These are phyloP conservation scores for Scrobipalpa atriplicella DNA, from an alignment of 2,888 invertebrate species.

Conservation along the genomic window DNA sequence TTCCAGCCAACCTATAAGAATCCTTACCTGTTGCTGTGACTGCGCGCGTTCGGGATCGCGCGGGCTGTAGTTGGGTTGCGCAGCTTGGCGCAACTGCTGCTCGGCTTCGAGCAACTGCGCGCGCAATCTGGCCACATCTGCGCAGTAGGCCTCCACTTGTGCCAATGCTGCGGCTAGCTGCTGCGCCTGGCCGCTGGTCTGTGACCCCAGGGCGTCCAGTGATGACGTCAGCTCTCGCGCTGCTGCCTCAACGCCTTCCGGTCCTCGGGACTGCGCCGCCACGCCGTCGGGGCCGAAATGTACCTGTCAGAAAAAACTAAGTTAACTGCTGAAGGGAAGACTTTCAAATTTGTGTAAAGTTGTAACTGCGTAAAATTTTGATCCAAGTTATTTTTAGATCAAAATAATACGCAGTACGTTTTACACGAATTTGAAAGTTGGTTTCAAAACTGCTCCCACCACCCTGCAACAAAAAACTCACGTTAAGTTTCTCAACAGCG, in stretches of 20 bases:
- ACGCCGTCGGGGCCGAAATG: conserved; percentile 94
- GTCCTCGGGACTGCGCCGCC: conserved; percentile 89
- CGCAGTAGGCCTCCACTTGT: conserved; percentile 94
- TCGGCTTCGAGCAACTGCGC: conserved; percentile 94
- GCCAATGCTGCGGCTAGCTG: conserved; percentile 89
- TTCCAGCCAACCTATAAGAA: background rate
- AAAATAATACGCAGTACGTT: background rate
- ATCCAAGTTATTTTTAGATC: background rate
- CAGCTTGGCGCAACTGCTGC: conserved; percentile 91
- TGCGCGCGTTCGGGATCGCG: conserved; percentile 91
- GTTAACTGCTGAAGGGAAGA: background rate
- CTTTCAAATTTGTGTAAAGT: background rate
- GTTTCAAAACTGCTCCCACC: conserved; percentile 10
- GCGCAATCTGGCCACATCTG: conserved; percentile 92
- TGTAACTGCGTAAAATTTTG: too few relatives aligned
- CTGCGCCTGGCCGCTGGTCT: conserved; percentile 84
- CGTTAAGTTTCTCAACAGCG: conserved; percentile 95
- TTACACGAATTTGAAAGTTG: conserved; percentile 13
- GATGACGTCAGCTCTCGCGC: conserved; percentile 87
- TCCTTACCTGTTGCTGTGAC: conserved; percentile 94
- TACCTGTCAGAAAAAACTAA: conserved; percentile 78
- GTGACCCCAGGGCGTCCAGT: conserved; percentile 85
- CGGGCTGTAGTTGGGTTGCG: conserved; percentile 92
- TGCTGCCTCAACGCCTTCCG: conserved; percentile 86
- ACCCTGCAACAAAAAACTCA: conserved; percentile 59